phyloP scores from a whole-genome alignment of 2,797 vertebrate species.

The Hybognathus amarus region DNA sequence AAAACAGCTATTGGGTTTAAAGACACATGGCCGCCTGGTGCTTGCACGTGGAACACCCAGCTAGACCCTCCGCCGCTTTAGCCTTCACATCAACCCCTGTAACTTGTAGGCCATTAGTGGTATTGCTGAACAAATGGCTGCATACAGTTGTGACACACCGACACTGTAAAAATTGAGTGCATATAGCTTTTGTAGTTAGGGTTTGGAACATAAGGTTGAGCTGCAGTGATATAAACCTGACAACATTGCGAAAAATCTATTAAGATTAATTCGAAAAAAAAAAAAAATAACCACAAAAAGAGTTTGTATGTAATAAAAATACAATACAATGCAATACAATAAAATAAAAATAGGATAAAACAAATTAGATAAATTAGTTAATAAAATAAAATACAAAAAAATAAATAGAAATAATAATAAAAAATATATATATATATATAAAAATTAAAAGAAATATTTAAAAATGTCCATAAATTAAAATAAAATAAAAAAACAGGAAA shows the following conservation, averaged over 20 bases:
- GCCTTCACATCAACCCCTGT: constrained; percentile 23
- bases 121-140: constrained; percentile 29
- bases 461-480: background rate
- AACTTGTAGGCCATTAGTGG: constrained; percentile 37
- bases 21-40: constrained; percentile 33
- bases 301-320: background rate
- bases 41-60: constrained; percentile 59
- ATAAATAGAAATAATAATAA: background rate
- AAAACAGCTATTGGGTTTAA: constrained; percentile 64
- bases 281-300: background rate
- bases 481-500: background rate
- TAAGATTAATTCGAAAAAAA: background rate
- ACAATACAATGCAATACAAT: background rate
- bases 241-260: background rate
- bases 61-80: constrained; percentile 15
- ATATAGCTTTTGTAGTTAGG: background rate
- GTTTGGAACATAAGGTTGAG: background rate
- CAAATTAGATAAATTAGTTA: background rate
- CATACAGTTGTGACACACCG: background rate
- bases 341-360: background rate
- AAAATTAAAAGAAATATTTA: background rate
- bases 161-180: background rate
- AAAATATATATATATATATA: no score
- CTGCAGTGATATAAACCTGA: background rate
- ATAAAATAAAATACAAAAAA: background rate